Evolutionary conservation across 2,888 invertebrate genomes (phyloP).

Genomic region (Prosopocoilus inquinatus): DNA sequence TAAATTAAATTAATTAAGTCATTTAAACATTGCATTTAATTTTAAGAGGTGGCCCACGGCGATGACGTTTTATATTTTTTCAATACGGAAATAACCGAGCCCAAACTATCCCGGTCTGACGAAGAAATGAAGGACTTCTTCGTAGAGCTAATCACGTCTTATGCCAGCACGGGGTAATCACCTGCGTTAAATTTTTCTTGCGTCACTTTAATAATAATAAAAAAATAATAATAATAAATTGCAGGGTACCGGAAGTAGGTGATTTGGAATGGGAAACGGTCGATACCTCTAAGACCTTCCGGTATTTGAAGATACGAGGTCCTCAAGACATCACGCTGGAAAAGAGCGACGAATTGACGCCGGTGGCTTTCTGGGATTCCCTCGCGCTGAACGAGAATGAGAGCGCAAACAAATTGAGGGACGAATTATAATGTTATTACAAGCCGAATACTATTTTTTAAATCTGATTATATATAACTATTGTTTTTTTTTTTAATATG

Average conservation of each 20-base stretch:
- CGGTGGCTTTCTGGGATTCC: slow-evolving; percentile 11
- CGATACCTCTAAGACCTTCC: neutral
- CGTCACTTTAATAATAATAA: neutral
- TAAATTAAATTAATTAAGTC: neutral
- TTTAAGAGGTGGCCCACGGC: slow-evolving; percentile 14
- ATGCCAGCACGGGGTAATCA: slow-evolving; percentile 10
- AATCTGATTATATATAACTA: no score
- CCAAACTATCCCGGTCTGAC: slow-evolving; percentile 12
- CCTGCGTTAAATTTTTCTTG: neutral
- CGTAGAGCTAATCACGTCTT: slow-evolving; percentile 10
- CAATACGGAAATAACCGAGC: neutral
- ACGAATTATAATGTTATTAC: slow-evolving; percentile 13
- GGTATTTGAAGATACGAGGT: slow-evolving; percentile 8
- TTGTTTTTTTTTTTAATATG: no score
- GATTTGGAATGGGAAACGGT: slow-evolving; percentile 10
- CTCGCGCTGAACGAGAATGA: slow-evolving; percentile 5
- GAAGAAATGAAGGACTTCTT: slow-evolving; percentile 15
- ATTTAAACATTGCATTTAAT: neutral
- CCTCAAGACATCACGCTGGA: slow-evolving; percentile 4
- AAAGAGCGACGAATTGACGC: slow-evolving; percentile 5
- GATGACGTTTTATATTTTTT: slow-evolving; percentile 18
- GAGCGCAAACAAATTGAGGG: neutral
- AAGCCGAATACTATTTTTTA: no score
- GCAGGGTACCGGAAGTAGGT: slow-evolving; percentile 7
- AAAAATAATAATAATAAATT: slow-evolving; percentile 1